phyloP scores from a whole-genome alignment of 2,113 vertebrate genomes.

The Hippocampus abdominalis region DNA sequence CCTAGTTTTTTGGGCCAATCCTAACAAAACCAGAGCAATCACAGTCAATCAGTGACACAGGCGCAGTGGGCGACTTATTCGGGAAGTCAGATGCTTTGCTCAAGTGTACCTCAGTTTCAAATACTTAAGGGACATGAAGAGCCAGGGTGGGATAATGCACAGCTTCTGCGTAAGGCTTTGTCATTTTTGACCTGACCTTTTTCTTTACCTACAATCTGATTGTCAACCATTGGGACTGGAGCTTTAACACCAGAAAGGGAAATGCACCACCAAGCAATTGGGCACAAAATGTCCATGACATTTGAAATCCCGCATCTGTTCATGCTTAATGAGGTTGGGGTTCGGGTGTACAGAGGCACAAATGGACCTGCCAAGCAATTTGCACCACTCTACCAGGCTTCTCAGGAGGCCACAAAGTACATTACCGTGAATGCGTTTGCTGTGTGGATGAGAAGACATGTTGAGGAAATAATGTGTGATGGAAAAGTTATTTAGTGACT shows the following conservation, averaged over 20 bases:
- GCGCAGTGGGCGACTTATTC: too few species aligned
- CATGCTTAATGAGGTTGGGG: conserved; percentile 38
- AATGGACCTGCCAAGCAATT: conserved; percentile 14
- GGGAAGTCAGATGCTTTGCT: too few species aligned
- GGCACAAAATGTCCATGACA: conserved; percentile 10
- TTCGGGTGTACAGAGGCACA: conserved; percentile 23
- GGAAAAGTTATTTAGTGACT: too few species aligned
- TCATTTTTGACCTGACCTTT: not conserved
- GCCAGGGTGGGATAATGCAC: not conserved
- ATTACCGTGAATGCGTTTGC: not conserved
- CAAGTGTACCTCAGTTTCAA: too few species aligned
- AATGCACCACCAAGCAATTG: not conserved
- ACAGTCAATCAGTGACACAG: not conserved
- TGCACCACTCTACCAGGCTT: not conserved
- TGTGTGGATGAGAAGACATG: not conserved
- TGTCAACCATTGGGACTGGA: not conserved
- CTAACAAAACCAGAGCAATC: not conserved
- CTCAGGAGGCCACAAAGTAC: not conserved
- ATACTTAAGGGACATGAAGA: not conserved
- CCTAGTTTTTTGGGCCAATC: too few species aligned
- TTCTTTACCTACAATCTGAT: not conserved
- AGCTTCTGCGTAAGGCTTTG: not conserved
- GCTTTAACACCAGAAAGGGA: not conserved
- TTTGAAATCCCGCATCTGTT: conserved; percentile 15
- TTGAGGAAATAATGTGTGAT: not conserved